These are phyloP conservation scores for Nasonia giraulti DNA, from an alignment of 1,140 invertebrate species.

Conservation along the genomic window DNA sequence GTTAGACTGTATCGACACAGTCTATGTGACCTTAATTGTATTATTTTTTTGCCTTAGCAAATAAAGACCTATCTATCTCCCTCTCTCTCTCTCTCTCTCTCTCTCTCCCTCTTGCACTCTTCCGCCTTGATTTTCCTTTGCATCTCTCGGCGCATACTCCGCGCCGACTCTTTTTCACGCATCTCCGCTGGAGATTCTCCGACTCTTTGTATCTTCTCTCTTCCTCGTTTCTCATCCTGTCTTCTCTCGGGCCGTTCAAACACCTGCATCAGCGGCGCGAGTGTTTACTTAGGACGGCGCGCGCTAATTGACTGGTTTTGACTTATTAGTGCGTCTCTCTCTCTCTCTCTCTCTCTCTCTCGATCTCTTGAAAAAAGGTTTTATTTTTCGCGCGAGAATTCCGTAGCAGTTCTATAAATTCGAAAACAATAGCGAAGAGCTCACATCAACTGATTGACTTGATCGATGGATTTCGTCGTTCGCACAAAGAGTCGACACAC, in stretches of 20 bases:
- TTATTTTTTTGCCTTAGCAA: too few species aligned
- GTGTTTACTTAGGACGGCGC: conserved; percentile 68
- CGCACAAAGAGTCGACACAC: background rate
- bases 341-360: conserved; percentile 58
- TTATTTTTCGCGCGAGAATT: background rate
- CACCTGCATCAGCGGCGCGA: conserved; percentile 58
- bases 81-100: too few species aligned
- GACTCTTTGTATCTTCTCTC: conserved; percentile 40
- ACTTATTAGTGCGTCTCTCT: conserved; percentile 68
- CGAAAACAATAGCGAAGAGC: background rate
- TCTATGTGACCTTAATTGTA: too few species aligned
- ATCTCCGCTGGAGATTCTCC: conserved; percentile 15
- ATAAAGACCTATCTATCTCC: too few species aligned
- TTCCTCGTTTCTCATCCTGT: conserved; percentile 19
- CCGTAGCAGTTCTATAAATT: background rate
- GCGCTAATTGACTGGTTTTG: conserved; percentile 69
- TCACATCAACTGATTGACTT: conserved; percentile 57
- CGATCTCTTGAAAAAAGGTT: conserved; percentile 62
- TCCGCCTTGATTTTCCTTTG: background rate
- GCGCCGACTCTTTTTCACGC: background rate
- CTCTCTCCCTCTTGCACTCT: too few species aligned
- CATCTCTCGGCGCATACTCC: background rate
- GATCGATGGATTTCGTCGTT: conserved; percentile 57
- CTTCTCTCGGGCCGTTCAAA: conserved; percentile 61
- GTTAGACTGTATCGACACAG: too few species aligned